Evolutionary conservation across 2,888 invertebrate genomes (phyloP).

Genomic region (Pachymerium ferrugineum): DNA sequence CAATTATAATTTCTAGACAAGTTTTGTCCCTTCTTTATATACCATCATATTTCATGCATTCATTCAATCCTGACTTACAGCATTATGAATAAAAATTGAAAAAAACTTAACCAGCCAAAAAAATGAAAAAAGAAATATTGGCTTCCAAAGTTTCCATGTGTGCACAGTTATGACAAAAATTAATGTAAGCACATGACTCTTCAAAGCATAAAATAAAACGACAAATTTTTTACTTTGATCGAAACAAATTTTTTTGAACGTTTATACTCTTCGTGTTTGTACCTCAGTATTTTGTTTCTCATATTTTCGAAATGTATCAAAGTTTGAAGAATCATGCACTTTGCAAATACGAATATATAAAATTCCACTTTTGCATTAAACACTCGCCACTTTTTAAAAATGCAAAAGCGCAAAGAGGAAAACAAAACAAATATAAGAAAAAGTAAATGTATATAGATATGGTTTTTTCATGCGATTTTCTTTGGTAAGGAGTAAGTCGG

Average conservation of each 20-base stretch:
- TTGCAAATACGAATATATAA: no score
- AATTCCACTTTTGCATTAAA: slow-evolving; percentile 15
- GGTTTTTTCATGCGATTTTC: background rate
- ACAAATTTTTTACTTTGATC: no score
- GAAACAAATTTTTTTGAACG: no score
- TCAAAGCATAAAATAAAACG: background rate
- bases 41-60: slow-evolving; percentile 24
- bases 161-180: background rate
- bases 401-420: background rate
- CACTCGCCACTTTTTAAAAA: background rate
- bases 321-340: slow-evolving; percentile 1
- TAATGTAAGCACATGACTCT: background rate
- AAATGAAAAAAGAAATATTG: background rate
- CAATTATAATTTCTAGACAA: slow-evolving; percentile 25
- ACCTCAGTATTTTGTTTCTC: no score
- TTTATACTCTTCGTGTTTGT: no score
- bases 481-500: background rate
- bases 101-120: background rate
- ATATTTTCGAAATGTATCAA: no score
- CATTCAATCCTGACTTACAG: slow-evolving; percentile 9
- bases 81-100: background rate
- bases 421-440: background rate
- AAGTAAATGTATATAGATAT: slow-evolving; percentile 8
- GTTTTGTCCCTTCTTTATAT: slow-evolving; percentile 22
- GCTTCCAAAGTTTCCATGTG: background rate